These are phyloP conservation scores for Buphagus erythrorhynchus DNA, from an alignment of 2,797 vertebrate species.

Conservation along the genomic window DNA sequence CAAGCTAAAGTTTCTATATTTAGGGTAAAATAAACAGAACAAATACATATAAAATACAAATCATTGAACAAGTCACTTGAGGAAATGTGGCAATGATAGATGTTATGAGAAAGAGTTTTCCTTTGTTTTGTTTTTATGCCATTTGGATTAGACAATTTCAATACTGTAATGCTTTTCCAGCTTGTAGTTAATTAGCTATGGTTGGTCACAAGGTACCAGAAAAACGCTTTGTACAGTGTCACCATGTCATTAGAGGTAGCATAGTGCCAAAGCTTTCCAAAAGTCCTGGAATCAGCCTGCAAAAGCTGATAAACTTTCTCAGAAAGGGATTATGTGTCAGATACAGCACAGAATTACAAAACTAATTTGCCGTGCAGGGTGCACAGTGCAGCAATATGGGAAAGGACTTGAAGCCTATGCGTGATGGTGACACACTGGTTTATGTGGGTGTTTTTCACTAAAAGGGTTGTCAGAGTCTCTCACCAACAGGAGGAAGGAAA, in stretches of 20 bases:
- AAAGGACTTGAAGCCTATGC: not conserved
- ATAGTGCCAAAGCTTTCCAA: not conserved
- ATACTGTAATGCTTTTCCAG: not conserved
- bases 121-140: not conserved
- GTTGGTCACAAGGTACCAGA: not conserved
- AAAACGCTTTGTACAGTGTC: not conserved
- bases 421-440: not conserved
- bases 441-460: not conserved
- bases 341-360: not conserved
- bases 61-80: not conserved
- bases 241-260: not conserved
- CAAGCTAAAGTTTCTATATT: not conserved
- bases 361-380: not conserved
- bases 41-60: not conserved
- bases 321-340: slow-evolving; percentile 4
- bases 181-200: not conserved
- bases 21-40: not conserved
- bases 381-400: not conserved
- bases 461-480: slow-evolving; percentile 4
- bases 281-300: not conserved
- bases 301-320: slow-evolving; percentile 17
- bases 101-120: not conserved
- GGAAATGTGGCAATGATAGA: not conserved
- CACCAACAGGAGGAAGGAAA: slow-evolving; percentile 1
- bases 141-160: not conserved